Evolutionary conservation across 2,113 vertebrate species (phyloP).

Genomic region (Sapayoa aenigma): DNA sequence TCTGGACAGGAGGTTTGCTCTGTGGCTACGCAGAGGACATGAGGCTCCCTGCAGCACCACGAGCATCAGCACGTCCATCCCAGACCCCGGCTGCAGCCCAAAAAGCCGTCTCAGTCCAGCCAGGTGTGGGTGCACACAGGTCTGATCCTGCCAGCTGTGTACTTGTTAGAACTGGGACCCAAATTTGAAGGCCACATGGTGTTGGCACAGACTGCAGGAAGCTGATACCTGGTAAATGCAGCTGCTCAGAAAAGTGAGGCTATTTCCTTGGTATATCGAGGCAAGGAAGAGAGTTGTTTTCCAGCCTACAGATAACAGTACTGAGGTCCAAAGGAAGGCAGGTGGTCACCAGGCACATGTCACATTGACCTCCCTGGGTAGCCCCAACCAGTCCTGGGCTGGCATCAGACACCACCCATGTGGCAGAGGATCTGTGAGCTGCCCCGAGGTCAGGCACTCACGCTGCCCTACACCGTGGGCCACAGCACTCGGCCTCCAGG

Average conservation of each 20-base stretch:
- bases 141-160: neutral
- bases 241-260: neutral
- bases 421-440: neutral
- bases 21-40: neutral
- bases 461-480: rapidly evolving
- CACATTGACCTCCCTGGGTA: neutral
- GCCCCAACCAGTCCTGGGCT: neutral
- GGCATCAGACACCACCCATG: neutral
- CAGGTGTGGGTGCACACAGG: neutral
- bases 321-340: neutral
- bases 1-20: neutral
- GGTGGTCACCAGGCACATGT: neutral
- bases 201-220: neutral
- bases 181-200: neutral
- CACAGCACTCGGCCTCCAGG: neutral
- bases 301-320: neutral
- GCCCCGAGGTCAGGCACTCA: neutral
- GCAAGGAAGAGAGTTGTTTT: neutral
- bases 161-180: neutral
- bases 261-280: neutral
- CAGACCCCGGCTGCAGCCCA: neutral
- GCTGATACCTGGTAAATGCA: neutral
- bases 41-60: neutral
- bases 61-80: neutral
- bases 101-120: neutral